Conservation (phyloP, 2,113 vertebrate species). For the Hippocampus comes region DNA sequence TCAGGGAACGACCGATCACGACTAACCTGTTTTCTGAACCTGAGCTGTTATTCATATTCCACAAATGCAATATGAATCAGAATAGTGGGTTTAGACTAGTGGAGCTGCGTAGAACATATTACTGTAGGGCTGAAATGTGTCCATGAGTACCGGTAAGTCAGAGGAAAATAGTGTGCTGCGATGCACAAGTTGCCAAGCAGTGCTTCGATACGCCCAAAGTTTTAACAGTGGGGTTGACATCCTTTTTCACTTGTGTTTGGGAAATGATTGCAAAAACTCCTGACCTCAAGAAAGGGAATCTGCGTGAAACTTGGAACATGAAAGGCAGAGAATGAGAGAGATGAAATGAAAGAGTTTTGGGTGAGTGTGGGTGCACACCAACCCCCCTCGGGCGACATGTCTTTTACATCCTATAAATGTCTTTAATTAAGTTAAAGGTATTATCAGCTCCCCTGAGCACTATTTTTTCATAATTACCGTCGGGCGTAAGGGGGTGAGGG, state of each 20-base stretch:
- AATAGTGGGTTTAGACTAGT: too few relatives aligned
- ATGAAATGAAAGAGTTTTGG: conserved; percentile 53
- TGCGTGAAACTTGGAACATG: conserved; percentile 43
- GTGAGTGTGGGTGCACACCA: conserved; percentile 59
- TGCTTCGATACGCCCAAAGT: background rate
- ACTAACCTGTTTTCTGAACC: too few relatives aligned
- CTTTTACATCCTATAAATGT: conserved; percentile 72
- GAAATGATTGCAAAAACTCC: background rate
- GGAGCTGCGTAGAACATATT: too few relatives aligned
- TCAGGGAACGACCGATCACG: too few relatives aligned
- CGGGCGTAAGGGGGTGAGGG: conserved; percentile 57
- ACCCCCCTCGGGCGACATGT: conserved; percentile 64
- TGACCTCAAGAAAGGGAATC: conserved; percentile 37
- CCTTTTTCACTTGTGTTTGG: background rate
- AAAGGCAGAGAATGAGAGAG: conserved; percentile 49
- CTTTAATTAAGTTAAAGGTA: conserved; percentile 79
- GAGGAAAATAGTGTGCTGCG: too few relatives aligned
- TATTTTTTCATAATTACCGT: conserved; percentile 74
- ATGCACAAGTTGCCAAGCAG: background rate
- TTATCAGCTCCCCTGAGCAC: conserved; percentile 73
- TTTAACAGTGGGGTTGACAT: too few relatives aligned
- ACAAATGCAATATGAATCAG: too few relatives aligned
- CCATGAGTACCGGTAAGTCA: too few relatives aligned
- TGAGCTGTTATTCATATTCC: too few relatives aligned
- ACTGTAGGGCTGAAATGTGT: too few relatives aligned